Base-by-base conservation (phyloP, 2,888 invertebrate genomes). In the Phoenoteleia sp. region DNA sequence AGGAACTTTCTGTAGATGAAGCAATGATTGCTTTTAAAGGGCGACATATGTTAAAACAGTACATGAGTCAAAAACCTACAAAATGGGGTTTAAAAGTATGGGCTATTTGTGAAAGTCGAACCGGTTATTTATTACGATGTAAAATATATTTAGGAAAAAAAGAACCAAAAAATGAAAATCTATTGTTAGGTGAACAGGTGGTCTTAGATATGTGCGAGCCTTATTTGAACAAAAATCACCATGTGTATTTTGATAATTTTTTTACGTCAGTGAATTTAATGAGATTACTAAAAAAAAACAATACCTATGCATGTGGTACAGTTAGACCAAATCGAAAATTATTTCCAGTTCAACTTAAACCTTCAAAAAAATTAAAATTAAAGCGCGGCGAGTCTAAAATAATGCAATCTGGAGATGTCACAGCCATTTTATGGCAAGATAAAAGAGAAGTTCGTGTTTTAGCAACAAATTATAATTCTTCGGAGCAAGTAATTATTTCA, bases 71-170 rank as follows among this genome's bases (percentile, higher is more conserved):
- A 29, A 66, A 66, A 49, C 66, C 66, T 11, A 66, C 47, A 11
- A 66, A 66, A 33, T 66, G 47, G 66, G 47, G 49, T 1, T 49
- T 66, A 7, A 49, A 66, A 66, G 66, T 33, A 17, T 66, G 66
- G 47, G 29, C 29, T 2, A 19, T 66, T 19, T 45, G 47, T 7
- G 66, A 66, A 29, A 47, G 66, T 17, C 5, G 2, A 66, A 66
- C 66, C 4, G 66, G 66, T 17, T 66, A 47, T 66, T 19, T 66
- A 19, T 27, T 66, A 47, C 45, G 42, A 33, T 19, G 17, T 49
- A 49, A 47, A 47, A 33, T 66, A 7, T 66, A 66, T 66, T 33
- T 49, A 33, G 47, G 66, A n/a, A 66, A 47, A 66, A 66, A 47
- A 21, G 49, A 66, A 33, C n/a, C 66, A 1, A 52, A 52, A 67